Percentiles rank a stretch among this genome's conserved stretches.
Evolutionary conservation across 2,888 invertebrate species (phyloP).

Genomic region (Ophioninae sp.): DNA sequence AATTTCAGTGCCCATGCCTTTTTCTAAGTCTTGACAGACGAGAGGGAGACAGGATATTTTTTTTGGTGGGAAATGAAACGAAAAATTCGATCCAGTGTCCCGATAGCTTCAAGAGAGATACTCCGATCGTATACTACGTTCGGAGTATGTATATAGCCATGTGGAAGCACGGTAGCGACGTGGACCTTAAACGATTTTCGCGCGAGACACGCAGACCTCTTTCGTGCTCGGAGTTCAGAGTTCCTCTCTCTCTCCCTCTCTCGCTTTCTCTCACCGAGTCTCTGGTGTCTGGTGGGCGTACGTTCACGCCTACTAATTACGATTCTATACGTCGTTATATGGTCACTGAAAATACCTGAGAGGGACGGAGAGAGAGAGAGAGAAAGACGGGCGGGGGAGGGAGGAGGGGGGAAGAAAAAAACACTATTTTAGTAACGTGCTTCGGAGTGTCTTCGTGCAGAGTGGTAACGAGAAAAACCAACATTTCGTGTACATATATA

Average conservation of each 20-base stretch:
- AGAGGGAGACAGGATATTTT: no score
- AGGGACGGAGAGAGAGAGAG: constrained; percentile 38
- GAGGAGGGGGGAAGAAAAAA: constrained; percentile 40
- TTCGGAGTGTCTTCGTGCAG: constrained; percentile 56
- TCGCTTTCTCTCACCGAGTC: background rate
- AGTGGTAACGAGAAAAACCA: constrained; percentile 76
- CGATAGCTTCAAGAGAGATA: constrained; percentile 34
- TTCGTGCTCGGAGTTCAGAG: constrained; percentile 58
- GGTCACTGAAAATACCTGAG: constrained; percentile 59
- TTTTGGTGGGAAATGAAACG: background rate
- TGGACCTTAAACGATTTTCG: constrained; percentile 68
- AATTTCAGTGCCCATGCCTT: no score
- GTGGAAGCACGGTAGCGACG: constrained; percentile 61
- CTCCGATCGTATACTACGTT: constrained; percentile 18
- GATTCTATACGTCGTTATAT: constrained; percentile 78
- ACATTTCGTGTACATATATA: constrained; percentile 56
- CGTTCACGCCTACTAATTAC: constrained; percentile 80
- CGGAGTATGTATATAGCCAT: constrained; percentile 19
- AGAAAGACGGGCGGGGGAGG: constrained; percentile 1
- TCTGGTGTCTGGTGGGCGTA: constrained; percentile 78
- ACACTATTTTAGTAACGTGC: constrained; percentile 36
- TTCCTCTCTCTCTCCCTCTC: constrained; percentile 16
- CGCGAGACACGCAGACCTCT: constrained; percentile 67
- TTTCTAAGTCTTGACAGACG: no score
- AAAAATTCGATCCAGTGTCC: constrained; percentile 34